Conservation (phyloP, 1,140 invertebrate species). For the Pollicipes pollicipes region DNA sequence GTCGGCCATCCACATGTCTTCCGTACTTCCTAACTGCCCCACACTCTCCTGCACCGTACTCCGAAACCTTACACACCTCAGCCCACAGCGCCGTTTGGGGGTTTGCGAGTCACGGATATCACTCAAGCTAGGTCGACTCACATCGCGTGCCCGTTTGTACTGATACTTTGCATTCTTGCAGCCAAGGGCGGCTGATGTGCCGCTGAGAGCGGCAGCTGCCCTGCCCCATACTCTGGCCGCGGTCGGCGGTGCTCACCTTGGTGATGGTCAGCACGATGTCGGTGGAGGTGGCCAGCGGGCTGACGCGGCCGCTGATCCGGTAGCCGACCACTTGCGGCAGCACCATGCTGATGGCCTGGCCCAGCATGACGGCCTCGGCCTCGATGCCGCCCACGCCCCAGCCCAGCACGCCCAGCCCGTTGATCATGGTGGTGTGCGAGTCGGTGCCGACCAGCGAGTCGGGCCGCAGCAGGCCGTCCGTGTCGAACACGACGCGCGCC, state of each 20-base stretch:
- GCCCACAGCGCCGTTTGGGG: no score
- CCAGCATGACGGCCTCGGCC: slow-evolving; percentile 80
- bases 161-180: no score
- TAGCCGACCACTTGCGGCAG: slow-evolving; percentile 92
- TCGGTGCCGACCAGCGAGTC: slow-evolving; percentile 97
- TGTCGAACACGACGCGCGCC: slow-evolving; percentile 79
- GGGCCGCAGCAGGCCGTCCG: slow-evolving; percentile 53
- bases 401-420: slow-evolving; percentile 56
- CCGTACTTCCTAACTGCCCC: no score
- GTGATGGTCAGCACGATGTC: slow-evolving; percentile 95
- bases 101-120: no score
- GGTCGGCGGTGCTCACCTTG: slow-evolving; percentile 39
- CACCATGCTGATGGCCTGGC: slow-evolving; percentile 91
- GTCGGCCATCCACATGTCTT: no score
- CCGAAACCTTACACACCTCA: no score
- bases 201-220: no score
- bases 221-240: no score
- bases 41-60: no score
- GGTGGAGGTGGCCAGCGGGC: slow-evolving; percentile 78
- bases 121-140: no score
- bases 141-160: no score
- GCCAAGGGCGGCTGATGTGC: no score
- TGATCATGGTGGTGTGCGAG: slow-evolving; percentile 98
- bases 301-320: slow-evolving; percentile 60
- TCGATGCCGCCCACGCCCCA: slow-evolving; percentile 55